phyloP scores from a whole-genome alignment of 2,113 vertebrate genomes.

The Pluvianellus socialis region DNA sequence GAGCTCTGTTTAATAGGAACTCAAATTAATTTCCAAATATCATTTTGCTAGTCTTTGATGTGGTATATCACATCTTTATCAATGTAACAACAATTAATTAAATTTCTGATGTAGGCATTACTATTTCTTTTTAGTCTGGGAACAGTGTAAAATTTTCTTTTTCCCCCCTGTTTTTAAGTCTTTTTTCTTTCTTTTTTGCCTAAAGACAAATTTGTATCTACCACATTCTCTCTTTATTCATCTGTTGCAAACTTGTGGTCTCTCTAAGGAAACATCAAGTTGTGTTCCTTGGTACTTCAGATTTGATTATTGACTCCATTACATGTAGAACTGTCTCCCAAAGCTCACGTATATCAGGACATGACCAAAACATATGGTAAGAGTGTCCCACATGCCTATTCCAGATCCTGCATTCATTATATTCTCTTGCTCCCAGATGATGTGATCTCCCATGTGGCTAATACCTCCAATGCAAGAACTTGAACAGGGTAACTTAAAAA shows the following conservation, averaged over 20 bases:
- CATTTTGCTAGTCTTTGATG: constrained; percentile 54
- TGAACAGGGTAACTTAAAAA: background rate
- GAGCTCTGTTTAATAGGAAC: constrained; percentile 50
- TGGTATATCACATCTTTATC: constrained; percentile 60
- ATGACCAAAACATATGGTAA: background rate
- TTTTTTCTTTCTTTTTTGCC: constrained; percentile 31
- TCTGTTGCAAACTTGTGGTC: constrained; percentile 13
- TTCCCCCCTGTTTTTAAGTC: background rate
- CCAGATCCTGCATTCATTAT: background rate
- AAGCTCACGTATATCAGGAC: constrained; percentile 28
- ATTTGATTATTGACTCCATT: constrained; percentile 56
- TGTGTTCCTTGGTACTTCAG: constrained; percentile 45
- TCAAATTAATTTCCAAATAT: constrained; percentile 62
- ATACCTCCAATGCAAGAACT: background rate
- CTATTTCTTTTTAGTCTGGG: background rate
- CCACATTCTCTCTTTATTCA: constrained; percentile 12
- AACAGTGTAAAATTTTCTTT: background rate
- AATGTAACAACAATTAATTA: constrained; percentile 63
- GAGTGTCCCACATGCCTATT: constrained; percentile 5
- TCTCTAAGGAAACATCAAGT: constrained; percentile 57
- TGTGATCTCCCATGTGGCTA: background rate
- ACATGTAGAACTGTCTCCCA: constrained; percentile 22
- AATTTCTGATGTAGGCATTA: constrained; percentile 20
- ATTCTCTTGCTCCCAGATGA: constrained; percentile 26
- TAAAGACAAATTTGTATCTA: constrained; percentile 50